Percentiles rank a stretch among this genome's conserved stretches.
Conservation (phyloP, 2,888 invertebrate genomes). For the Mayetiola destructor region DNA sequence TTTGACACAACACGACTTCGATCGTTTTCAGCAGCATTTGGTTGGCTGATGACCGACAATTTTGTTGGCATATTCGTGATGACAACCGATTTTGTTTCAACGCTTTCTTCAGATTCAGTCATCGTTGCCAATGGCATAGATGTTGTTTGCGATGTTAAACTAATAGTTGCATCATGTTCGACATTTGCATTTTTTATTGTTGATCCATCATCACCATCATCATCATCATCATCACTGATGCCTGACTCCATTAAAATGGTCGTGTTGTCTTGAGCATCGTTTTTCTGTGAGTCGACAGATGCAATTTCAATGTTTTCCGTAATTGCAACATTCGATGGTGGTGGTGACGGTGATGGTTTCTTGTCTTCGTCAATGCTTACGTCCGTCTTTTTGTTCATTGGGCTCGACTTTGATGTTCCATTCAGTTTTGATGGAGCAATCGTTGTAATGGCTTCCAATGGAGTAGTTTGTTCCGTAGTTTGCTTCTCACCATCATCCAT, state of each 20-base stretch:
- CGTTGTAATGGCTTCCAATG: background rate
- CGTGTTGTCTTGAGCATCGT: background rate
- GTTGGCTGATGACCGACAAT: background rate
- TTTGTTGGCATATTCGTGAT: background rate
- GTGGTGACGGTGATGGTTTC: background rate
- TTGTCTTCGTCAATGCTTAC: background rate
- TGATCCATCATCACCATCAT: background rate
- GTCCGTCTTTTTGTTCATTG: no score
- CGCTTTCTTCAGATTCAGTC: background rate
- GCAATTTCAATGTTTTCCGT: background rate
- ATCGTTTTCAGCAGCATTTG: no score
- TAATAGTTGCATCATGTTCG: slow-evolving; percentile 5
- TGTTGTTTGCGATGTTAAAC: no score
- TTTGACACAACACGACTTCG: background rate
- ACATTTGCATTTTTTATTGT: background rate
- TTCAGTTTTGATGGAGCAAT: background rate
- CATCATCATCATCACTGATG: background rate
- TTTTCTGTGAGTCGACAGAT: background rate
- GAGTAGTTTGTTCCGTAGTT: background rate
- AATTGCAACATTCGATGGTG: background rate
- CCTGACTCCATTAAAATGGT: background rate
- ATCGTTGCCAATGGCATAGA: background rate
- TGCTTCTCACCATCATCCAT: no score
- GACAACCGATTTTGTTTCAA: background rate
- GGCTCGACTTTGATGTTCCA: background rate